Conservation (phyloP, 2,113 vertebrate genomes). For the Lucifuga dentata region DNA sequence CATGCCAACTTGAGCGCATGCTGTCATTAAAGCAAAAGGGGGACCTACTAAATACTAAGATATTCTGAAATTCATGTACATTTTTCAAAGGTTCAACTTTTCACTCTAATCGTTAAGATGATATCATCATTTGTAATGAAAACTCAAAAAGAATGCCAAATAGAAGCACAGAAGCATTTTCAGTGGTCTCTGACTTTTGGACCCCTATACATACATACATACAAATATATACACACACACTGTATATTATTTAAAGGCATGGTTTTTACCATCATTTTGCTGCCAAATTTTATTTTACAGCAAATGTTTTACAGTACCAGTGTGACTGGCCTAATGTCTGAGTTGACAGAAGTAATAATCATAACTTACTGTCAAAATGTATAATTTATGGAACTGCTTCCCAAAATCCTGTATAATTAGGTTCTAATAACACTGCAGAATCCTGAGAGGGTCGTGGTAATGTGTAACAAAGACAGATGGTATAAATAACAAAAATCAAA, state of each 20-base stretch:
- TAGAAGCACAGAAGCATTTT: too few relatives aligned
- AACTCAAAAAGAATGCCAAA: too few relatives aligned
- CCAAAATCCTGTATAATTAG: neutral
- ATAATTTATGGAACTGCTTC: constrained; percentile 3
- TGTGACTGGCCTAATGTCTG: constrained; percentile 28
- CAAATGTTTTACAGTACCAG: constrained; percentile 1
- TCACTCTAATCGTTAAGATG: too few relatives aligned
- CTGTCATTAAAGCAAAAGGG: too few relatives aligned
- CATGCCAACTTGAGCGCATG: too few relatives aligned
- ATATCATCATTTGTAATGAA: too few relatives aligned
- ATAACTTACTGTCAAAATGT: constrained; percentile 1
- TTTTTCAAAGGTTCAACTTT: too few relatives aligned
- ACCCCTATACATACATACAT: too few relatives aligned
- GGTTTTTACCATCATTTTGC: constrained; percentile 7
- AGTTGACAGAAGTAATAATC: constrained; percentile 12
- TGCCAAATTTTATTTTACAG: constrained; percentile 24
- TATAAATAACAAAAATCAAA: constrained; percentile 25
- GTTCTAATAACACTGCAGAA: neutral
- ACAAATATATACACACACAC: too few relatives aligned
- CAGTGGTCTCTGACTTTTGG: too few relatives aligned
- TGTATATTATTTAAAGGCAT: constrained; percentile 5
- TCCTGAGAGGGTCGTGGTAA: neutral
- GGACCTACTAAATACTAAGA: too few relatives aligned
- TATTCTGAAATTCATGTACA: too few relatives aligned
- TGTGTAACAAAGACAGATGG: neutral